A percentile compares a stretch with the other conserved stretches of the same genome.
phyloP scores from a whole-genome alignment of 2,888 invertebrate genomes.

The Pristionchus mayeri region DNA sequence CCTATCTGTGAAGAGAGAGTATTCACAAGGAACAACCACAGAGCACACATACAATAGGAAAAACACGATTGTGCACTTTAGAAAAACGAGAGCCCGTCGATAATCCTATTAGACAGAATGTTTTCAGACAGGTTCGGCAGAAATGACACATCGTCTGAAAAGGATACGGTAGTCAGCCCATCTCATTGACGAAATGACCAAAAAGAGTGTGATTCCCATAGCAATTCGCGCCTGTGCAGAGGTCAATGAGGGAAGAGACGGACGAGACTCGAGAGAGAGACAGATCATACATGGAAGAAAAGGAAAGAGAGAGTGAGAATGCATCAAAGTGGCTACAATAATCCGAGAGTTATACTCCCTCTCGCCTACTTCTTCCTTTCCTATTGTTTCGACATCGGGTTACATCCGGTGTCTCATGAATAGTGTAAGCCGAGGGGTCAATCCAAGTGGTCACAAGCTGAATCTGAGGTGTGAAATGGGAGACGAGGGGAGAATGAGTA shows the following conservation, averaged over 20 bases:
- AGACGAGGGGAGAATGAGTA: background rate
- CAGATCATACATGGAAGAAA: background rate
- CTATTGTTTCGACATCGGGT: constrained; percentile 33
- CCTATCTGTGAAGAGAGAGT: background rate
- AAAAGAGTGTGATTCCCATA: background rate
- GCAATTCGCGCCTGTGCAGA: background rate
- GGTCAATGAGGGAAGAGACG: constrained; percentile 36
- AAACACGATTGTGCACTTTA: constrained; percentile 39
- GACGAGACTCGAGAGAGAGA: background rate
- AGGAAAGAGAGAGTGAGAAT: constrained; percentile 33
- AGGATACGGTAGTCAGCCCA: background rate
- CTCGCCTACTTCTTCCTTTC: background rate
- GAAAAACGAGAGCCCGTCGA: background rate
- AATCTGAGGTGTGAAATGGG: constrained; percentile 26
- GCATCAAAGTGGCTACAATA: constrained; percentile 3
- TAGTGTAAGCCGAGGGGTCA: background rate
- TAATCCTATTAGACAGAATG: constrained; percentile 29
- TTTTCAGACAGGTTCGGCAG: constrained; percentile 28
- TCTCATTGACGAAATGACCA: background rate
- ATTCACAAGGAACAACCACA: background rate
- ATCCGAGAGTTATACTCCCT: background rate
- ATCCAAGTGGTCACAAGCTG: background rate
- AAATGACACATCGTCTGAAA: constrained; percentile 27
- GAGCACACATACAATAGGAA: background rate
- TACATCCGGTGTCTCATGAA: constrained; percentile 15